Evolutionary conservation across 2,797 vertebrate genomes (phyloP).

Genomic region (Pogoniulus pusillus): DNA sequence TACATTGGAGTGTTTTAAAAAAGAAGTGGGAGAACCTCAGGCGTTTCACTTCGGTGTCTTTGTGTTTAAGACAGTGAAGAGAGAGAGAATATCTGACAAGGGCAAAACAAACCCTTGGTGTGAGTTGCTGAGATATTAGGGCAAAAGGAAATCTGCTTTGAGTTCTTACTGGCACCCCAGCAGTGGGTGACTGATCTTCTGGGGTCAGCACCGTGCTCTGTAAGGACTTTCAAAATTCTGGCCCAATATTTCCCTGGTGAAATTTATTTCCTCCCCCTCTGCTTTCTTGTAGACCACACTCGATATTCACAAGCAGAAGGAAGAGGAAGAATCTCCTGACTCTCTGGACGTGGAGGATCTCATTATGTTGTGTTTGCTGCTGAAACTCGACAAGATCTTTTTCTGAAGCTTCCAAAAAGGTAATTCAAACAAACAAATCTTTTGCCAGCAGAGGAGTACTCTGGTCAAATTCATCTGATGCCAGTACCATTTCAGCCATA

Average conservation of each 20-base stretch:
- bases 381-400: slow-evolving; percentile 1
- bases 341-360: not conserved
- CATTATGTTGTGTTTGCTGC: not conserved
- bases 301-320: not conserved
- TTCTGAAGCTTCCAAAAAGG: not conserved
- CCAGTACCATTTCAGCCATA: not conserved
- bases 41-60: not conserved
- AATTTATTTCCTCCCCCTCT: accelerated
- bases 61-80: not conserved
- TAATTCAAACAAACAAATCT: not conserved
- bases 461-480: not conserved
- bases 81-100: not conserved
- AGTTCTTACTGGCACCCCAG: not conserved
- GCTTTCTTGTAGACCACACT: not conserved
- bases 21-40: not conserved
- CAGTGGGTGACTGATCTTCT: not conserved
- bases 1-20: accelerated
- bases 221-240: not conserved
- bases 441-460: not conserved
- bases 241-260: too few species aligned
- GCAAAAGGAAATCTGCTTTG: not conserved
- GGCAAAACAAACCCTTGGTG: not conserved
- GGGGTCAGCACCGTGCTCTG: not conserved
- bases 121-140: not conserved
- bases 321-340: not conserved